These are phyloP conservation scores for Meloidogyne exigua DNA, from an alignment of 1,140 invertebrate genomes.

Conservation along the genomic window DNA sequence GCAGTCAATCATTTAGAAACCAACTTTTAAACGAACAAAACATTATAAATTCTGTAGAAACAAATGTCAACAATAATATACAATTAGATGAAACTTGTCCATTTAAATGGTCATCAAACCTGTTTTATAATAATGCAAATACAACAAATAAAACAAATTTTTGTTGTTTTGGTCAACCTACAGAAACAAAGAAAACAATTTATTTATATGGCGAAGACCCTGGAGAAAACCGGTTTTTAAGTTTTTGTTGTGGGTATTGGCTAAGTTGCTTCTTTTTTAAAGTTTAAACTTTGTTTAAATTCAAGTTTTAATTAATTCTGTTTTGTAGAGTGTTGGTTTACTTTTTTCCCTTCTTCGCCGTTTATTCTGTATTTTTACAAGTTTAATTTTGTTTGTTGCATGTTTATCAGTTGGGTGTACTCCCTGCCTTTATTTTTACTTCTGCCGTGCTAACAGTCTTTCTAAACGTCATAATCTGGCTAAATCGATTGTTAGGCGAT, in stretches of 20 bases:
- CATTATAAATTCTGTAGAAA: neutral
- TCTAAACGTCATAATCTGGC: slow-evolving; percentile 52
- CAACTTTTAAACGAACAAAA: slow-evolving; percentile 27
- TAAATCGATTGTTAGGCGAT: slow-evolving; percentile 48
- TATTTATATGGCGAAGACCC: slow-evolving; percentile 20
- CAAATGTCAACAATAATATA: neutral
- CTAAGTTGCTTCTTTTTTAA: slow-evolving; percentile 15
- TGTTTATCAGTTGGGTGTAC: slow-evolving; percentile 44
- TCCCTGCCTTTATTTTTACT: slow-evolving; percentile 54
- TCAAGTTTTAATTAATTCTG: neutral
- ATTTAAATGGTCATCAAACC: slow-evolving; percentile 45
- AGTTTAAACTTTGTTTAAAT: neutral
- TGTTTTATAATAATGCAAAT: slow-evolving; percentile 43
- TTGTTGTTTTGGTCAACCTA: slow-evolving; percentile 15
- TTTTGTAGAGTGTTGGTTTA: slow-evolving; percentile 1
- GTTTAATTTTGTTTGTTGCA: slow-evolving; percentile 39
- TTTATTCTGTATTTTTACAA: slow-evolving; percentile 34
- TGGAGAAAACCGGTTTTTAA: neutral
- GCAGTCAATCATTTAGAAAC: slow-evolving; percentile 40
- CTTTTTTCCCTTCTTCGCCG: slow-evolving; percentile 15
- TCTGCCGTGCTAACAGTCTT: slow-evolving; percentile 51
- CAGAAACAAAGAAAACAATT: slow-evolving; percentile 4
- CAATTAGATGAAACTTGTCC: slow-evolving; percentile 57
- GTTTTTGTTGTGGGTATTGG: slow-evolving; percentile 10
- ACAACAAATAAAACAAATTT: slow-evolving; percentile 8